phyloP scores from a whole-genome alignment of 2,888 invertebrate genomes.

The Eupithecia dodoneata region DNA sequence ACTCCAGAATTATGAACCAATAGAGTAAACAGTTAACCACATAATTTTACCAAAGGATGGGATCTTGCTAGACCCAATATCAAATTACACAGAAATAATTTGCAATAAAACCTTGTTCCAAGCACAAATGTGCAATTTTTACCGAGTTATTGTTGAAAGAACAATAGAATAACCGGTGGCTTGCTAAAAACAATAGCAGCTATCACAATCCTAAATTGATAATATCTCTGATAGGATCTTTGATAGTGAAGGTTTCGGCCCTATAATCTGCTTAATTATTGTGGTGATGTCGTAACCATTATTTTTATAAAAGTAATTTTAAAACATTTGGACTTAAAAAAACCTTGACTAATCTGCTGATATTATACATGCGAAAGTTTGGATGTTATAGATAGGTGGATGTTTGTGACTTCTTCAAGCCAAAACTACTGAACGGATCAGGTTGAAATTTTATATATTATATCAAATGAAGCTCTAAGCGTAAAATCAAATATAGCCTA shows the following conservation, averaged over 20 bases:
- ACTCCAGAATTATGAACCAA: no score
- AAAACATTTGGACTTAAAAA: neutral
- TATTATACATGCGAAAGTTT: no score
- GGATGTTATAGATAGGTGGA: no score
- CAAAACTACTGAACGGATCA: no score
- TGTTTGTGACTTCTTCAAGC: no score
- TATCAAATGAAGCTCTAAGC: no score
- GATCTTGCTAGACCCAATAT: neutral
- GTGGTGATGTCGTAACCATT: neutral
- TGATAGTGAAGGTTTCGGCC: slow-evolving; percentile 22
- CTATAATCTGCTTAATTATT: slow-evolving; percentile 27
- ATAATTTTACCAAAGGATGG: neutral
- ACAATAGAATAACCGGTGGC: slow-evolving; percentile 61
- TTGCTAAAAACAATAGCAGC: slow-evolving; percentile 66
- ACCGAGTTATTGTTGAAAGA: slow-evolving; percentile 62
- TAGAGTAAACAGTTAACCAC: neutral
- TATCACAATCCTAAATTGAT: slow-evolving; percentile 64
- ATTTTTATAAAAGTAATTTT: neutral
- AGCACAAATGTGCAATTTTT: slow-evolving; percentile 62
- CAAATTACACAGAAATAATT: slow-evolving; percentile 6
- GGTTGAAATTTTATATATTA: no score
- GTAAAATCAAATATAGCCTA: no score
- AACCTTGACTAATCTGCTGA: no score
- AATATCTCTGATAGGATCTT: slow-evolving; percentile 50
- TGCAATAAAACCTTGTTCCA: slow-evolving; percentile 46